Percentiles rank a stretch among this genome's conserved stretches.
Conservation (phyloP, 2,888 invertebrate species). For the Chrysolina americana region DNA sequence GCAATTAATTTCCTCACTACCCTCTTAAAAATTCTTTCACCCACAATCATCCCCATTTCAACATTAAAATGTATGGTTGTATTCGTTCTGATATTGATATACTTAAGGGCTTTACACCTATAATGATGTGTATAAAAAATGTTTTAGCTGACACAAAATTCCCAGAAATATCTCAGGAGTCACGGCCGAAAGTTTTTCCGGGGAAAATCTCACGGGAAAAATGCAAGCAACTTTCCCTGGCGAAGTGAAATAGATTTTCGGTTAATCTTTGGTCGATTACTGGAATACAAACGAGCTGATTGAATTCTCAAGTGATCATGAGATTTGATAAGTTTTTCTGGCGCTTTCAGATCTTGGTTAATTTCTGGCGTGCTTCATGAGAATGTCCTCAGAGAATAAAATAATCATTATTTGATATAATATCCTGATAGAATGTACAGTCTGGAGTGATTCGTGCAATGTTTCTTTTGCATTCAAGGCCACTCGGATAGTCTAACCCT, state of each 20-base stretch:
- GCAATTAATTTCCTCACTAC: no score
- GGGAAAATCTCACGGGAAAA: constrained; percentile 35
- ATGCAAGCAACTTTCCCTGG: constrained; percentile 36
- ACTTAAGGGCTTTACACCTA: no score
- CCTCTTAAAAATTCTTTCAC: no score
- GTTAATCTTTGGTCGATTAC: constrained; percentile 25
- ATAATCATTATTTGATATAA: no score
- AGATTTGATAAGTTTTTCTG: background rate
- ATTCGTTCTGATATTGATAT: constrained; percentile 36
- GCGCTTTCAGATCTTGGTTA: background rate
- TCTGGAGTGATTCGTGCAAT: no score
- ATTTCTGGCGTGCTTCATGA: background rate
- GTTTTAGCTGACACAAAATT: constrained; percentile 23
- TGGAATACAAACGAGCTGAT: constrained; percentile 34
- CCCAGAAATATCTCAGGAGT: constrained; percentile 31
- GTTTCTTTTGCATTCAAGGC: no score
- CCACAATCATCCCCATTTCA: no score
- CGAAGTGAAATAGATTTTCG: constrained; percentile 39
- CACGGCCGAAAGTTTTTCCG: constrained; percentile 37
- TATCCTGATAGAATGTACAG: no score
- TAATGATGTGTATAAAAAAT: no score
- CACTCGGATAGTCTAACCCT: no score
- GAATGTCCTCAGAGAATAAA: background rate
- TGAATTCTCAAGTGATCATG: background rate
- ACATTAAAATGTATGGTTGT: constrained; percentile 32